Conservation (phyloP, 2,113 vertebrate genomes). For the Rhinogobius similis region DNA sequence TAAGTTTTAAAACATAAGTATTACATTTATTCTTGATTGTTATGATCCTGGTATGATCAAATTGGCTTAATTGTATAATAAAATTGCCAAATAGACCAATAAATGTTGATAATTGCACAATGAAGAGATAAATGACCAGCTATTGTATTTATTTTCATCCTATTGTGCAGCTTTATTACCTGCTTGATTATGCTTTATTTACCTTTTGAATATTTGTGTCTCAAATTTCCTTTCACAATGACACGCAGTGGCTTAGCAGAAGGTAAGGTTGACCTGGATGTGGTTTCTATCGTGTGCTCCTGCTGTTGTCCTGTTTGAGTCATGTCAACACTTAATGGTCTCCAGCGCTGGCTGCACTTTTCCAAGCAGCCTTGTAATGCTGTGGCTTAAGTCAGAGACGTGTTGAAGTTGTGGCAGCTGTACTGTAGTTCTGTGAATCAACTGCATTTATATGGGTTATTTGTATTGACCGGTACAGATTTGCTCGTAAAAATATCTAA, state of each 20-base stretch:
- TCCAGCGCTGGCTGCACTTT: constrained; percentile 64
- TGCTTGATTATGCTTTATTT: constrained; percentile 29
- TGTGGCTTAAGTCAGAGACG: constrained; percentile 56
- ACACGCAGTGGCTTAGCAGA: constrained; percentile 71
- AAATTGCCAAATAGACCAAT: no score
- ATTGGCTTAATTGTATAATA: background rate
- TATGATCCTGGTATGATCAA: background rate
- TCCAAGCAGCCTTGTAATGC: constrained; percentile 63
- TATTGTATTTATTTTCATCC: background rate
- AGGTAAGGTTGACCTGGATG: constrained; percentile 65
- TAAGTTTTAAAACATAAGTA: no score
- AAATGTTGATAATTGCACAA: no score
- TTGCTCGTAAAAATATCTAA: background rate
- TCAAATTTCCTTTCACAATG: constrained; percentile 66
- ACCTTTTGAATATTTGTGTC: constrained; percentile 40
- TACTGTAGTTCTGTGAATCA: constrained; percentile 50
- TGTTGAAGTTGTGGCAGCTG: constrained; percentile 60
- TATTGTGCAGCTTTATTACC: background rate
- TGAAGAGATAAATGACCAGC: no score
- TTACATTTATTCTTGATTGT: background rate
- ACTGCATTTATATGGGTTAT: constrained; percentile 38
- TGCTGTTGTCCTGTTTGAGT: constrained; percentile 62
- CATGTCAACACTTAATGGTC: constrained; percentile 61
- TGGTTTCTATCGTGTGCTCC: constrained; percentile 60
- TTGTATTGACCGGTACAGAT: background rate